Conservation (phyloP, 2,888 invertebrate species). For the Agriopis aurantiaria region DNA sequence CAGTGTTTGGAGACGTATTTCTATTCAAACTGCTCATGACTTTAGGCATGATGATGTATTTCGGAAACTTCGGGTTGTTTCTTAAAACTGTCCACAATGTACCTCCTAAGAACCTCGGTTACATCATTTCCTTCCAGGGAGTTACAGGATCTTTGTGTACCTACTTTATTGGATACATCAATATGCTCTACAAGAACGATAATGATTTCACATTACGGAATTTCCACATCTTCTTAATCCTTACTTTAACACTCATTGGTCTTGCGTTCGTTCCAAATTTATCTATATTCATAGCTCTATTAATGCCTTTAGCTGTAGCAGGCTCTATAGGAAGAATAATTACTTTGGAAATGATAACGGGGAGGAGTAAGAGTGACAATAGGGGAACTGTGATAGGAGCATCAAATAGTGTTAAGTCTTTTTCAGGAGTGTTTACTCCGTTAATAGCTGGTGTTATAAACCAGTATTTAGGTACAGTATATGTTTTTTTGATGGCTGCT, state of each 20-base stretch:
- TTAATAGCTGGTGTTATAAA: constrained; percentile 80
- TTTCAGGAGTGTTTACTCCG: constrained; percentile 85
- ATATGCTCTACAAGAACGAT: constrained; percentile 73
- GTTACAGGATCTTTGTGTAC: constrained; percentile 74
- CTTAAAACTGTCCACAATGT: constrained; percentile 75
- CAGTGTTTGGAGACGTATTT: constrained; percentile 81
- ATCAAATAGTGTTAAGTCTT: constrained; percentile 83
- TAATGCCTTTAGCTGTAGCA: constrained; percentile 79
- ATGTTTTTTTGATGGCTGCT: constrained; percentile 64
- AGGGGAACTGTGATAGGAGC: constrained; percentile 85
- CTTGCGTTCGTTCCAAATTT: constrained; percentile 72
- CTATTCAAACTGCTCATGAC: constrained; percentile 79
- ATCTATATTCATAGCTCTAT: constrained; percentile 66
- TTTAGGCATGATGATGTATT: constrained; percentile 78
- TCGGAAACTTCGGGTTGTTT: constrained; percentile 77
- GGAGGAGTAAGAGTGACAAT: constrained; percentile 75
- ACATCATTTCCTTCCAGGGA: constrained; percentile 83
- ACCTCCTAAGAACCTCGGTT: constrained; percentile 82
- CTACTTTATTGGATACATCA: constrained; percentile 74
- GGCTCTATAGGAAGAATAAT: constrained; percentile 78
- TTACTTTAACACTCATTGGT: constrained; percentile 71
- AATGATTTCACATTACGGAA: constrained; percentile 68
- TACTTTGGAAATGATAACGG: constrained; percentile 79
- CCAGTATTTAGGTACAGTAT: constrained; percentile 75
- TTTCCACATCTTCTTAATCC: constrained; percentile 74